Base-by-base conservation (phyloP, 2,113 vertebrate genomes). In the Empidonax alnorum region DNA sequence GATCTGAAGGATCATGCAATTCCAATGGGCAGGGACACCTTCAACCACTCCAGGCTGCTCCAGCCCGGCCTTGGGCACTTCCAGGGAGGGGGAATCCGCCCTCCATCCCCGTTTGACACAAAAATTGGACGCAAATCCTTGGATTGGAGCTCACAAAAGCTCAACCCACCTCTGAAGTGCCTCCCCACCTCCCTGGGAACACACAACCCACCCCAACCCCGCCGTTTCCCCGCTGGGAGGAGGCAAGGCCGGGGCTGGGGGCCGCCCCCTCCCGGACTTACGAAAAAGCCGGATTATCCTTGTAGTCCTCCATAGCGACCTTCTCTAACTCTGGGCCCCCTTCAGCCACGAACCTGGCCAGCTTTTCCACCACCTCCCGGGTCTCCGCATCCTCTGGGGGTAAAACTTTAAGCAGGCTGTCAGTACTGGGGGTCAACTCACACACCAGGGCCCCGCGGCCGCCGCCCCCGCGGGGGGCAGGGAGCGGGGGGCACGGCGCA, bases 341-440 rank as follows among this genome's bases (percentile, higher is more conserved):
- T 97, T 99, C 99, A 10, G 99, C 99, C 96, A 99, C 98, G 97
- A 99, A 99, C 80, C 98, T 97, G 93, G 99, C 99, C 98, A 99
- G 98, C 98, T 99, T 99, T 97, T 99, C 98, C 97, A 99, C 98
- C 97, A 99, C 98, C 88, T 98, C 98, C 84, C 98, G 98, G 94
- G 98, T 98, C 97, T 99, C 99, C 82, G 98, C 95, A 97, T 99
- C 99, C 99, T 99, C 99, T 99, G 99, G 99, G 98, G 99, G 99
- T 98, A 99, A 99, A 98, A 99, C 99, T 99, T 99, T 99, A 99
- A 99, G 99, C 98, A 99, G 97, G 98, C 98, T 99, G 99, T 99
- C 98, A 99, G 99, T 99, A 99, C 98, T 97, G 98, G 98, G 98
- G 97, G 97, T 98, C 97, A 98, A 98, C 93, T 96, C 97, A 97